phyloP scores from a whole-genome alignment of 2,888 invertebrate species.

The Patella depressa region DNA sequence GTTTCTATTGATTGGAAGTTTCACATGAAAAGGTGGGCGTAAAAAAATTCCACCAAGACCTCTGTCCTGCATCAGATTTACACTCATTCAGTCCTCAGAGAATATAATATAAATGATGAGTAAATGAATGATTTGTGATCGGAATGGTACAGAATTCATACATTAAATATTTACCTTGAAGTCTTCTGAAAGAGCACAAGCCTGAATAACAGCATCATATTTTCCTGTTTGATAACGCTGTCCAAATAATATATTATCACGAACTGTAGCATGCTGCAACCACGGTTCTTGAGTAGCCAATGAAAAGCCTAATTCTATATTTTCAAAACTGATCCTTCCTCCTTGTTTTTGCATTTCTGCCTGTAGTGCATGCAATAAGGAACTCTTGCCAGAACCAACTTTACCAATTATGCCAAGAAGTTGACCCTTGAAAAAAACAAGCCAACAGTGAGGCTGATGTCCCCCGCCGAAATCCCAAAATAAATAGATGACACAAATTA shows the following conservation, averaged over 20 bases:
- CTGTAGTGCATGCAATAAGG: conserved; percentile 85
- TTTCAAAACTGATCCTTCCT: conserved; percentile 78
- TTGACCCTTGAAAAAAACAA: conserved; percentile 62
- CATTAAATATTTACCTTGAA: conserved; percentile 70
- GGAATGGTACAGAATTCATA: too few species aligned
- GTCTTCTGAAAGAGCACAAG: conserved; percentile 85
- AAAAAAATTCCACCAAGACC: too few species aligned
- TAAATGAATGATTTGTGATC: too few species aligned
- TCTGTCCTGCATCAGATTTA: too few species aligned
- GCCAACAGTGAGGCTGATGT: too few species aligned
- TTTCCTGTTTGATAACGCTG: conserved; percentile 83
- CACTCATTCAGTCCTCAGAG: too few species aligned
- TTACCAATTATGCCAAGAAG: conserved; percentile 87
- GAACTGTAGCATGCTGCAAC: conserved; percentile 90
- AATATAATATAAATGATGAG: too few species aligned
- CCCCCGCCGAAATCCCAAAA: too few species aligned
- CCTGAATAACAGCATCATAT: conserved; percentile 85
- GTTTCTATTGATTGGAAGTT: too few species aligned
- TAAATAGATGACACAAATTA: too few species aligned
- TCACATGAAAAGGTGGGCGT: too few species aligned
- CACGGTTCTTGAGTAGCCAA: conserved; percentile 88
- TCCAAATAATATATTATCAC: conserved; percentile 95
- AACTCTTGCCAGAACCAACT: conserved; percentile 93
- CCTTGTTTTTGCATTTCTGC: conserved; percentile 83
- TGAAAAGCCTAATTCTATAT: conserved; percentile 73